Evolutionary conservation across 92 coral and sea anemone species (phyloP).

Genomic region (Porites lobata): DNA sequence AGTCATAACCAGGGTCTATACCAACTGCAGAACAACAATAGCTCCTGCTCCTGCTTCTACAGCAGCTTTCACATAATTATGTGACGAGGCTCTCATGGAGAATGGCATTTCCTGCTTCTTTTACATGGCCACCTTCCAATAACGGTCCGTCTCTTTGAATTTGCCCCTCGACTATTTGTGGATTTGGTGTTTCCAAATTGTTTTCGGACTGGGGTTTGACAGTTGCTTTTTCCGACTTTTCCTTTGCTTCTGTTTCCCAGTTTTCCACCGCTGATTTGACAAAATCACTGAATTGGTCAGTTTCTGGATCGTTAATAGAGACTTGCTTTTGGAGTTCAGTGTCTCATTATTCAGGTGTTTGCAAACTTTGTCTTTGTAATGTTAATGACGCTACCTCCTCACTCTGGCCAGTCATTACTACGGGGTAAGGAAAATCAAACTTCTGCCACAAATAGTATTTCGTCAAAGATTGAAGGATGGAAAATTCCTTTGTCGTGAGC

Average conservation of each 20-base stretch:
- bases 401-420: slow-evolving; percentile 32
- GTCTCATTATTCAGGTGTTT: slow-evolving; percentile 18
- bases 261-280: too few relatives aligned
- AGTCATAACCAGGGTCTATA: too few relatives aligned
- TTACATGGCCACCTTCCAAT: neutral
- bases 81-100: too few relatives aligned
- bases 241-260: slow-evolving; percentile 10
- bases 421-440: slow-evolving; percentile 28
- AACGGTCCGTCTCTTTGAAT: neutral
- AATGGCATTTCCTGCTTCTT: too few relatives aligned
- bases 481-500: slow-evolving; percentile 34
- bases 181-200: neutral
- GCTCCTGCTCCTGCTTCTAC: too few relatives aligned
- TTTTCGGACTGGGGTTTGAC: slow-evolving; percentile 6
- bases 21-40: too few relatives aligned
- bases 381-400: slow-evolving; percentile 33
- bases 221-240: neutral
- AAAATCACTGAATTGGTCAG: neutral
- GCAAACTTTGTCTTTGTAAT: slow-evolving; percentile 28
- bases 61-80: too few relatives aligned
- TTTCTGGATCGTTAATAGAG: slow-evolving; percentile 5
- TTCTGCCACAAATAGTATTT: slow-evolving; percentile 25
- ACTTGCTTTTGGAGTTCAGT: slow-evolving; percentile 30
- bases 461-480: slow-evolving; percentile 27
- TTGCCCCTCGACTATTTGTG: neutral